These are phyloP conservation scores for Drosophila navojoa DNA, from an alignment of 1,140 invertebrate species.

Conservation along the genomic window DNA sequence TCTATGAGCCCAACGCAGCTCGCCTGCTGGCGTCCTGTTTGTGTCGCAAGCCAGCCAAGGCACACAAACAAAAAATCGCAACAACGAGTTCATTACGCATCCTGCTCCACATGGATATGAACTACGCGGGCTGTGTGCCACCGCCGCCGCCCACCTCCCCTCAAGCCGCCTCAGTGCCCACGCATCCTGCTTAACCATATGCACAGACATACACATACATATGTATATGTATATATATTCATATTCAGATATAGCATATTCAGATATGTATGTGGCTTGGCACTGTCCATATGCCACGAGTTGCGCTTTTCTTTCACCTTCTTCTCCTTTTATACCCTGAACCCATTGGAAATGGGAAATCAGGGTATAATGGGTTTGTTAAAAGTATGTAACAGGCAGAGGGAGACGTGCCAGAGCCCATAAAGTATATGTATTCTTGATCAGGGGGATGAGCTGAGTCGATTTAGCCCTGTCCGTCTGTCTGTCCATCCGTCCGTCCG, in stretches of 20 bases:
- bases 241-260: neutral
- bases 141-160: neutral
- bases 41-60: conserved; percentile 48
- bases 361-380: too few species aligned
- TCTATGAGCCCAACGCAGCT: conserved; percentile 38
- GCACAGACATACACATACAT: neutral
- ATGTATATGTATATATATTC: neutral
- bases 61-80: conserved; percentile 30
- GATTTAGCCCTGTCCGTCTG: too few species aligned
- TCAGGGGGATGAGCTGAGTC: too few species aligned
- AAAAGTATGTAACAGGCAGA: too few species aligned
- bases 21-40: conserved; percentile 51
- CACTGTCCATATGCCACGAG: conserved; percentile 48
- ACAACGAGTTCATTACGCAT: conserved; percentile 74
- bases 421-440: too few species aligned
- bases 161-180: neutral
- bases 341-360: too few species aligned
- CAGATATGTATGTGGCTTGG: neutral
- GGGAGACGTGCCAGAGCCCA: too few species aligned
- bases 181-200: neutral
- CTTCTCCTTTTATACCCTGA: too few species aligned
- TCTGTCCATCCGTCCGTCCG: too few species aligned
- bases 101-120: conserved; percentile 30
- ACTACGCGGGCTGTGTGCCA: conserved; percentile 1
- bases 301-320: conserved; percentile 33